These are phyloP conservation scores for Trididemnum nubilum DNA, from an alignment of 23 tunicate species.

Conservation along the genomic window DNA sequence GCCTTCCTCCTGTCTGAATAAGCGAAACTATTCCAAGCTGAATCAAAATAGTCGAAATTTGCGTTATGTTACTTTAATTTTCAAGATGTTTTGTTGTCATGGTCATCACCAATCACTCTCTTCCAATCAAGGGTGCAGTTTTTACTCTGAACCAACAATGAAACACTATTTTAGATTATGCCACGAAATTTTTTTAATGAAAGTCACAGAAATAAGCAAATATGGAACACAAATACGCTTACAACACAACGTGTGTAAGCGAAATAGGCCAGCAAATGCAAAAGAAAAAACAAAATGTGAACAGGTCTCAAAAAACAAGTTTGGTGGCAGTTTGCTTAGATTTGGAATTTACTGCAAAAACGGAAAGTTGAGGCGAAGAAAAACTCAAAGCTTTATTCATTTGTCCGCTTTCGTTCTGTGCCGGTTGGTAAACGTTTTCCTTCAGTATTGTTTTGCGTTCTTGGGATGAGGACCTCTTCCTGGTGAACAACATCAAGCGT, in stretches of 20 bases:
- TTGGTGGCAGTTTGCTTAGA: not conserved
- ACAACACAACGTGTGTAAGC: no score
- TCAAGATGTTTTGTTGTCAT: no score
- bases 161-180: no score
- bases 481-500: conserved; percentile 41
- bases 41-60: no score
- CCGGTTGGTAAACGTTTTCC: not conserved
- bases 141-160: no score
- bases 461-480: conserved; percentile 33
- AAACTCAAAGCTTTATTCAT: conserved; percentile 68
- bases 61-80: no score
- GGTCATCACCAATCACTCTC: no score
- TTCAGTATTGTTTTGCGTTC: conserved; percentile 26
- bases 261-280: no score
- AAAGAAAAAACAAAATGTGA: not conserved
- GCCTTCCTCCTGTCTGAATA: no score
- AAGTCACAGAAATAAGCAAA: not conserved
- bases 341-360: conserved; percentile 56
- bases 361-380: conserved; percentile 77
- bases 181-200: not conserved
- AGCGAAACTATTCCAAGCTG: no score
- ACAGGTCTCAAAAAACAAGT: not conserved
- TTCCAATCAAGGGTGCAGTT: no score
- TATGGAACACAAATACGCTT: not conserved
- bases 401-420: not conserved